Evolutionary conservation across 2,113 vertebrate species (phyloP), one percentile per base, ranked within the genome.

Genomic region (Microtus oregoni): DNA sequence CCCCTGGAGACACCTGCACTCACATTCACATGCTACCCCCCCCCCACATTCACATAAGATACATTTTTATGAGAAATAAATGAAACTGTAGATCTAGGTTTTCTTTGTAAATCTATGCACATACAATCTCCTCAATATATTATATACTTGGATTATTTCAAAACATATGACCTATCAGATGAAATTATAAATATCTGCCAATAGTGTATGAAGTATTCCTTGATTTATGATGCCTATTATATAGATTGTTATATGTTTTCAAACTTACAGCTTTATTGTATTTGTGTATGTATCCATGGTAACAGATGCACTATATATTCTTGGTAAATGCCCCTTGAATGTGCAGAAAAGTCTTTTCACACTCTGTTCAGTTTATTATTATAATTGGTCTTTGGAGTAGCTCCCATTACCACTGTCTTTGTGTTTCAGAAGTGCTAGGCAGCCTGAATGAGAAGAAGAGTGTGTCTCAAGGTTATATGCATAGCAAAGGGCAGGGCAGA

Each of bases 221-320:
- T 67, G 38, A 65, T 35, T 67, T 86, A 47, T 67, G 19, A 70
- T 38, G 87, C 0, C 30, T 73, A 55, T 47, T 63, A 0, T 47
- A 10, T n/a, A n/a, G 90, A 72, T 92, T 94, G 41, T 24, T 86
- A 82, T 94, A 86, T 30, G 70, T 86, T 94, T 90, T 92, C 61
- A 5, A 94, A 95, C 32, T 6, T 52, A 61, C 17, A 70, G 20
- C 4, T 92, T 96, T 73, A 75, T 88, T 90, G 91, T 95, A 78
- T 55, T 91, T 76, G 77, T 61, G 3, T 67, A 4, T 13, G 50
- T 90, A 77, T 81, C 17, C 20, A 92, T 68, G 12, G 38, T 86
- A 92, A 63, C 19, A 90, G 24, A 24, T 85, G 0, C 4, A 26
- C 86, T 90, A 87, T 28, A 58, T 22, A 79, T 7, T 76, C 13